phyloP scores from a whole-genome alignment of 2,113 vertebrate species.

The Mandrillus leucophaeus region DNA sequence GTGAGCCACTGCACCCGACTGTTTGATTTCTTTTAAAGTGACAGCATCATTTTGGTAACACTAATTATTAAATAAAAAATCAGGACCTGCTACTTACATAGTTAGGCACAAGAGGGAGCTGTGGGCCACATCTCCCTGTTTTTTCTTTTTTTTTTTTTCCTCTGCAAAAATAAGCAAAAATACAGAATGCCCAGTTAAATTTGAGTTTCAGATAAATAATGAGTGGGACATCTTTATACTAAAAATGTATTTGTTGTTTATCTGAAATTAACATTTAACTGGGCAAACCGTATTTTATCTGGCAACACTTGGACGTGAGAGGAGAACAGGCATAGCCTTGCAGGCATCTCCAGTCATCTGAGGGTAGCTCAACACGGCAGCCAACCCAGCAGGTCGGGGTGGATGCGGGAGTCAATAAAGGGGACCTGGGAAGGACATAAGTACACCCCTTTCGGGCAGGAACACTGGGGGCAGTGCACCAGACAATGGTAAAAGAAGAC shows the following conservation, averaged over 20 bases:
- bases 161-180: too few relatives aligned
- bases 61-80: neutral
- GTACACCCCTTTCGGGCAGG: neutral
- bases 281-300: neutral
- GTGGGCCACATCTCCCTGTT: neutral
- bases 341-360: neutral
- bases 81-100: neutral
- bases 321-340: neutral
- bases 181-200: neutral
- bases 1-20: too few relatives aligned
- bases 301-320: neutral
- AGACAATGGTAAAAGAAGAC: neutral
- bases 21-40: slow-evolving; percentile 37
- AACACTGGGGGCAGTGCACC: neutral
- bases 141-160: too few relatives aligned
- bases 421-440: neutral
- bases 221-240: neutral
- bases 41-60: neutral
- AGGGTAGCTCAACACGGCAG: neutral
- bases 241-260: neutral
- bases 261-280: neutral
- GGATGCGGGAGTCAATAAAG: neutral
- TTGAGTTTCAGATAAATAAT: neutral
- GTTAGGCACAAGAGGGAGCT: neutral
- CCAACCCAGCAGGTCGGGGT: neutral